Percentiles rank a stretch among this genome's conserved stretches.
phyloP scores from a whole-genome alignment of 2,113 vertebrate genomes.

The Fregetta grallaria region DNA sequence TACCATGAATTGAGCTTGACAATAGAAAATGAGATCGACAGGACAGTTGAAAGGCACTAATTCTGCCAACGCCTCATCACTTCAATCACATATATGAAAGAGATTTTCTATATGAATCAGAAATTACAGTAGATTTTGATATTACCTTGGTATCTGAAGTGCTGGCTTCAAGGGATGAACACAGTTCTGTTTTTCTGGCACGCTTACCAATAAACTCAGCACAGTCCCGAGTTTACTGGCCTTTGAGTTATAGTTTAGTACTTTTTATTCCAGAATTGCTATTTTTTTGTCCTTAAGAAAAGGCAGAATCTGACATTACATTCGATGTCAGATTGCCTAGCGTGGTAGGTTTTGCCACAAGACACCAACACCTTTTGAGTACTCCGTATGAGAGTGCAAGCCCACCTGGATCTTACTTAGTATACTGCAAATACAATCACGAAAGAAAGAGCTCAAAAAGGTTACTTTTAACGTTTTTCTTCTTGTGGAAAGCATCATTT shows the following conservation, averaged over 20 bases:
- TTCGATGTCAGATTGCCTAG: not conserved
- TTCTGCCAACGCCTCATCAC: not conserved
- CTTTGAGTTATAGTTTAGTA: not conserved
- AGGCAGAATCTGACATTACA: not conserved
- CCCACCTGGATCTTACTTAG: not conserved
- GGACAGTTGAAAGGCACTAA: not conserved
- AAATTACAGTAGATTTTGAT: not conserved
- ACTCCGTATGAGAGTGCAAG: not conserved
- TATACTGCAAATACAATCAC: not conserved
- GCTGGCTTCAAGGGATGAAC: not conserved
- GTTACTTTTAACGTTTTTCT: not conserved
- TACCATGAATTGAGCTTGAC: not conserved
- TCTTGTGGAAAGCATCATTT: rapidly evolving
- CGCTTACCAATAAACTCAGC: not conserved
- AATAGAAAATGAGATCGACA: not conserved
- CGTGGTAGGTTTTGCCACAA: not conserved
- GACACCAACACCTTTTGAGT: not conserved
- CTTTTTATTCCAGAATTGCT: not conserved
- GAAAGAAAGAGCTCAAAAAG: not conserved
- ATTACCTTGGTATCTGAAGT: not conserved
- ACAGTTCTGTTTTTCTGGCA: not conserved
- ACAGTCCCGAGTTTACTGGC: rapidly evolving
- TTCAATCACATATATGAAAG: not conserved
- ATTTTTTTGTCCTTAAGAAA: not conserved
- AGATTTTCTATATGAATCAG: not conserved